These are phyloP conservation scores for Nannoperca obscura DNA, from an alignment of 2,797 vertebrate species.

Conservation along the genomic window DNA sequence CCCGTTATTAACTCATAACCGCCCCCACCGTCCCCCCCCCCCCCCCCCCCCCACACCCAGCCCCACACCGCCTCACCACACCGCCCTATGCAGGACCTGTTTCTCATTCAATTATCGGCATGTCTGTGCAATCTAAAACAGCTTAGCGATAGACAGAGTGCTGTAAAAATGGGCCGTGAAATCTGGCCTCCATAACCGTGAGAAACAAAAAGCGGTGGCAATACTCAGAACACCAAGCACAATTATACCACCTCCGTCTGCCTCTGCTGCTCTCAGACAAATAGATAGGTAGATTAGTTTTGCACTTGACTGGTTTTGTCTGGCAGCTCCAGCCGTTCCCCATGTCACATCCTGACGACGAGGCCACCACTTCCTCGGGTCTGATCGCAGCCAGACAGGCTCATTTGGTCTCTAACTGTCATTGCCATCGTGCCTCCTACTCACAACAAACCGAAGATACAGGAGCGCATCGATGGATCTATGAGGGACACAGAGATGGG, in stretches of 20 bases:
- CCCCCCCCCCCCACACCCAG: neutral
- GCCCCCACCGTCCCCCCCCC: no score
- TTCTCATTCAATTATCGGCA: slow-evolving; percentile 76
- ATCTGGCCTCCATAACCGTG: slow-evolving; percentile 49
- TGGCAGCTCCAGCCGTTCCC: slow-evolving; percentile 60
- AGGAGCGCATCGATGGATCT: slow-evolving; percentile 27
- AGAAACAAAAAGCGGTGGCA: slow-evolving; percentile 58
- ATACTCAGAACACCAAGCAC: slow-evolving; percentile 59
- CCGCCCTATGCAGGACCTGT: slow-evolving; percentile 55
- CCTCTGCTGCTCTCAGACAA: slow-evolving; percentile 73
- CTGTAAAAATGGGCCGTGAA: slow-evolving; percentile 69
- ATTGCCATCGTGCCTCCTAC: slow-evolving; percentile 11
- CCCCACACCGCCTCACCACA: slow-evolving; percentile 26
- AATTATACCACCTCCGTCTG: slow-evolving; percentile 72
- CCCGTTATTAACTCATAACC: no score
- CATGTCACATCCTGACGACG: slow-evolving; percentile 59
- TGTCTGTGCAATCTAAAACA: slow-evolving; percentile 72
- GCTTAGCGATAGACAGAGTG: slow-evolving; percentile 53
- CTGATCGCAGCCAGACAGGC: slow-evolving; percentile 53
- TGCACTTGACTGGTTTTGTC: slow-evolving; percentile 79
- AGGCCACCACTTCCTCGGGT: slow-evolving; percentile 56
- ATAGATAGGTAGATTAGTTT: slow-evolving; percentile 82
- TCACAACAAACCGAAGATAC: slow-evolving; percentile 30
- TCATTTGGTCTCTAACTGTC: slow-evolving; percentile 53
- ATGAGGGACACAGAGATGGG: slow-evolving; percentile 19